Evolutionary conservation across 1,140 invertebrate genomes (phyloP).

Genomic region (Hormaphis cornu): DNA sequence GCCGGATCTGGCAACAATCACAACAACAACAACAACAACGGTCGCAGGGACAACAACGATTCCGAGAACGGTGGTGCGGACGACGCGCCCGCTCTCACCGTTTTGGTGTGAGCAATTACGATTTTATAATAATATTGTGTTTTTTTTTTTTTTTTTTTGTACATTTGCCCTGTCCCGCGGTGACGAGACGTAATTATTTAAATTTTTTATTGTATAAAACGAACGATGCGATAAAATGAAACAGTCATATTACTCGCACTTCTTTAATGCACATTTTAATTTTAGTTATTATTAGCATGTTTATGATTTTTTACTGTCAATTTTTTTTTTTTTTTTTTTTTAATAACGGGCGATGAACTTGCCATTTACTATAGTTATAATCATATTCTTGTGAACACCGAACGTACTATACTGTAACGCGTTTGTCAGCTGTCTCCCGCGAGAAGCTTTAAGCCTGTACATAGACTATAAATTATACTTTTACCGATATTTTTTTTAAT

Average conservation of each 20-base stretch:
- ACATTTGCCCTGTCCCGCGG: no score
- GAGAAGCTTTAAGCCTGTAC: no score
- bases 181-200: no score
- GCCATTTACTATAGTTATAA: conserved; percentile 14
- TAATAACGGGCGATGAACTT: conserved; percentile 6
- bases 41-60: neutral
- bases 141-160: no score
- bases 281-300: neutral
- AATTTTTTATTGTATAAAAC: no score
- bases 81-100: neutral
- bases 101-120: neutral
- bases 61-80: neutral
- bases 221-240: no score
- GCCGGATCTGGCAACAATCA: neutral
- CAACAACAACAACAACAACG: neutral
- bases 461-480: no score
- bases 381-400: neutral
- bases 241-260: no score
- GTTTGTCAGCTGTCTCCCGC: neutral
- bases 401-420: neutral
- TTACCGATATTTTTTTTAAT: no score
- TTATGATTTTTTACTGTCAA: no score
- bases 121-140: no score
- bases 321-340: neutral
- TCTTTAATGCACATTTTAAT: no score